These are phyloP conservation scores for Pipistrellus kuhlii DNA, from an alignment of 2,797 vertebrate species.

Conservation along the genomic window DNA sequence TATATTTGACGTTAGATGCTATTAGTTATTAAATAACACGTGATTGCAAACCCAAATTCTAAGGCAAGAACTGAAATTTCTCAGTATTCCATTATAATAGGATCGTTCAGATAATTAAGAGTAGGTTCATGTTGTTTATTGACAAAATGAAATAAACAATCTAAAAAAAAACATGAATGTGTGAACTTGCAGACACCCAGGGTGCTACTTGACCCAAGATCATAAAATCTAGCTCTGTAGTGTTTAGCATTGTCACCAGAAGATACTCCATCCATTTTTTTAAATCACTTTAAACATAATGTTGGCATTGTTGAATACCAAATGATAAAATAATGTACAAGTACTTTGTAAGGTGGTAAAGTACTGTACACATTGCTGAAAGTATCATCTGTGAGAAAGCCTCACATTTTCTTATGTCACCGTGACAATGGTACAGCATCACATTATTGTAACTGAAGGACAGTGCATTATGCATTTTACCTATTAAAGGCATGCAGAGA, in stretches of 20 bases:
- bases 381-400: not conserved
- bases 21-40: not conserved
- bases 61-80: constrained; percentile 28
- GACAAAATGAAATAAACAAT: not conserved
- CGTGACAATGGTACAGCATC: not conserved
- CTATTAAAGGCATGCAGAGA: not conserved
- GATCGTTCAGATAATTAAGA: not conserved
- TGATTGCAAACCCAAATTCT: not conserved
- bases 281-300: not conserved
- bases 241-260: not conserved
- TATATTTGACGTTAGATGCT: not conserved
- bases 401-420: not conserved
- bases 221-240: not conserved
- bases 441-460: not conserved
- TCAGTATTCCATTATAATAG: not conserved
- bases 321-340: not conserved
- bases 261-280: not conserved
- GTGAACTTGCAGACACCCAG: not conserved
- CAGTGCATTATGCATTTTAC: not conserved
- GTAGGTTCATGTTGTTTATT: not conserved
- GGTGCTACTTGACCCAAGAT: not conserved
- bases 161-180: not conserved
- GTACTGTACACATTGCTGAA: not conserved
- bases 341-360: not conserved
- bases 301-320: not conserved